Conservation (phyloP, 2,888 invertebrate species). For the Campaea margaritaria region DNA sequence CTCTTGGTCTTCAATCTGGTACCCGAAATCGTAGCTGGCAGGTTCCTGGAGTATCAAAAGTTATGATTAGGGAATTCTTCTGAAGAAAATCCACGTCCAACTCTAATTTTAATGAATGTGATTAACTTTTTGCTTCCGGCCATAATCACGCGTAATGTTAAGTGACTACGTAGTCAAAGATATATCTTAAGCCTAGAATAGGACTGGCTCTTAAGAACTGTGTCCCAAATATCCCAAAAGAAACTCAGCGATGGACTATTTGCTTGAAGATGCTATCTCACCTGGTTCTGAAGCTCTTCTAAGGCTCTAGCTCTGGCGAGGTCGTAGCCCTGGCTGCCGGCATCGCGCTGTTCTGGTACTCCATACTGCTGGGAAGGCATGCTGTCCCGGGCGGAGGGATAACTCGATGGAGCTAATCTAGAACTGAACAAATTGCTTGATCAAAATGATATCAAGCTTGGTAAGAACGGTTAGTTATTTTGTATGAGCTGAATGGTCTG, state of each 20-base stretch:
- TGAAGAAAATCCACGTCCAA: neutral
- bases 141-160: too few species aligned
- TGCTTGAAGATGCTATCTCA: conserved; percentile 31
- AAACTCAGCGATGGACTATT: too few species aligned
- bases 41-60: conserved; percentile 77
- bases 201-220: too few species aligned
- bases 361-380: conserved; percentile 73
- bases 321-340: conserved; percentile 60
- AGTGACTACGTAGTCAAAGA: too few species aligned
- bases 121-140: too few species aligned
- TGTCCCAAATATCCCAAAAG: too few species aligned
- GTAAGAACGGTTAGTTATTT: too few species aligned
- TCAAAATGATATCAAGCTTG: neutral
- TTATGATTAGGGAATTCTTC: neutral
- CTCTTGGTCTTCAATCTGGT: conserved; percentile 87
- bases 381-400: conserved; percentile 51
- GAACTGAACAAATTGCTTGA: neutral
- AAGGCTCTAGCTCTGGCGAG: conserved; percentile 57
- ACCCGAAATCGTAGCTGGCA: conserved; percentile 88
- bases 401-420: conserved; percentile 60
- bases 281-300: conserved; percentile 64
- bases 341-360: conserved; percentile 68
- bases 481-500: too few species aligned
- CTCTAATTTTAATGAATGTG: too few species aligned
- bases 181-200: too few species aligned